Conservation (phyloP, 2,888 invertebrate species). For the Trissonchulus sp. region DNA sequence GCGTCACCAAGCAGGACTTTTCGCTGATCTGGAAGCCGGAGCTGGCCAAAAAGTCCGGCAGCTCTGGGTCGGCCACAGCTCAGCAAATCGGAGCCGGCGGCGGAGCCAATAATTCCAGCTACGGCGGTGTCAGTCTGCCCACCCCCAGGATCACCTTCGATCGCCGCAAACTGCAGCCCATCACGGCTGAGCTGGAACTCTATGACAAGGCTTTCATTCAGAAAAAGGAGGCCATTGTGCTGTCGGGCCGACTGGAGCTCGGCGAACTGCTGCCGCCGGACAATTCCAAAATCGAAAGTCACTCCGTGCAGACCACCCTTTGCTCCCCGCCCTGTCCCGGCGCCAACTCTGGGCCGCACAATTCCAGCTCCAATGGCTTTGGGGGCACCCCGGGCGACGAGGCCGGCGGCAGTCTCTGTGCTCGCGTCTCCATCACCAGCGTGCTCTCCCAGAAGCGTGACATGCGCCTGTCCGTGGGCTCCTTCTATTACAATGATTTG, state of each 20-base stretch:
- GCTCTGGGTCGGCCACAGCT: constrained; percentile 9
- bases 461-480: constrained; percentile 47
- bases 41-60: constrained; percentile 37
- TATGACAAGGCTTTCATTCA: constrained; percentile 54
- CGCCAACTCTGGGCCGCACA: neutral
- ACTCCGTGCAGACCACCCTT: constrained; percentile 20
- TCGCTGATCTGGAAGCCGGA: constrained; percentile 50
- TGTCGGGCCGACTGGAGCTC: neutral
- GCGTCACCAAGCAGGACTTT: constrained; percentile 49
- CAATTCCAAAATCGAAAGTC: constrained; percentile 25
- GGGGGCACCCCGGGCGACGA: neutral
- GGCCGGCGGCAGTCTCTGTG: constrained; percentile 10
- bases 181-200: constrained; percentile 42
- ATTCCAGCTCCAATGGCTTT: neutral
- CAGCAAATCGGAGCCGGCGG: neutral
- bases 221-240: constrained; percentile 43
- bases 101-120: neutral
- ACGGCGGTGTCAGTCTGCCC: constrained; percentile 40
- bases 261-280: constrained; percentile 15
- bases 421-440: constrained; percentile 35
- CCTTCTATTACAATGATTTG: constrained; percentile 42
- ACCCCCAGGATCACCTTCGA: constrained; percentile 45
- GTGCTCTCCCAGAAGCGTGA: constrained; percentile 48
- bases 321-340: neutral
- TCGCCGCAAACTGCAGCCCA: constrained; percentile 35